Evolutionary conservation across 1,140 invertebrate genomes (phyloP).

Genomic region (Drosophila asahinai): DNA sequence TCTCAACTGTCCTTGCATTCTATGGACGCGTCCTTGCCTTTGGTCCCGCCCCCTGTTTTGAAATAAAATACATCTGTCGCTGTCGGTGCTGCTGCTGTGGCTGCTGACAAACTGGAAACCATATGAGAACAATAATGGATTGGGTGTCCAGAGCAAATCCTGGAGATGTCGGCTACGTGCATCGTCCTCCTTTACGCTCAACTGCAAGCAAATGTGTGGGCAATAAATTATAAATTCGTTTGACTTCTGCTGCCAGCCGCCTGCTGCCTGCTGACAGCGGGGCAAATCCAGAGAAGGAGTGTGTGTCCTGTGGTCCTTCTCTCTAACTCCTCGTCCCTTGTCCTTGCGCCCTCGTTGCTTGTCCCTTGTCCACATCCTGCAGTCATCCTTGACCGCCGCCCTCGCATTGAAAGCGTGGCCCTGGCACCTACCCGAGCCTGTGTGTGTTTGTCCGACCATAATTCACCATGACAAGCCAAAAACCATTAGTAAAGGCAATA

Average conservation of each 20-base stretch:
- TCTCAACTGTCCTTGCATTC: constrained; percentile 22
- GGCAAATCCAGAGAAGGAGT: constrained; percentile 16
- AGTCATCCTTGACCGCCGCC: constrained; percentile 79
- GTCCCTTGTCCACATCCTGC: constrained; percentile 34
- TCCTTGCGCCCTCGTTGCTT: constrained; percentile 15
- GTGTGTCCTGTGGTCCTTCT: constrained; percentile 30
- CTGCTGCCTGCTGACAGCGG: constrained; percentile 48
- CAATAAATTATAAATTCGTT: constrained; percentile 82
- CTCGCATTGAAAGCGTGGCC: constrained; percentile 66
- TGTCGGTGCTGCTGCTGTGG: constrained; percentile 29
- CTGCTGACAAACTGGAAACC: constrained; percentile 74
- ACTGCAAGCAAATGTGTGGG: constrained; percentile 74
- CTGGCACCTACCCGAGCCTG: constrained; percentile 59
- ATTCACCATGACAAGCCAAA: constrained; percentile 79
- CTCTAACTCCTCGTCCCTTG: neutral
- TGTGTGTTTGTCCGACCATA: constrained; percentile 66
- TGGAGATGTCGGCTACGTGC: constrained; percentile 45
- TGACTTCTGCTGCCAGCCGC: constrained; percentile 73
- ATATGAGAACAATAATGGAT: constrained; percentile 81
- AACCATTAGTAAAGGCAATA: constrained; percentile 81
- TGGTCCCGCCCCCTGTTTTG: constrained; percentile 38
- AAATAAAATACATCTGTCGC: constrained; percentile 67
- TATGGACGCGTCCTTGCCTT: neutral
- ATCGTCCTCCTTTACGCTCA: constrained; percentile 66
- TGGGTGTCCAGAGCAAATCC: constrained; percentile 49